A percentile compares a stretch with the other conserved stretches of the same genome.
phyloP scores from a whole-genome alignment of 2,797 vertebrate genomes.

The Sebastes matsubarae region DNA sequence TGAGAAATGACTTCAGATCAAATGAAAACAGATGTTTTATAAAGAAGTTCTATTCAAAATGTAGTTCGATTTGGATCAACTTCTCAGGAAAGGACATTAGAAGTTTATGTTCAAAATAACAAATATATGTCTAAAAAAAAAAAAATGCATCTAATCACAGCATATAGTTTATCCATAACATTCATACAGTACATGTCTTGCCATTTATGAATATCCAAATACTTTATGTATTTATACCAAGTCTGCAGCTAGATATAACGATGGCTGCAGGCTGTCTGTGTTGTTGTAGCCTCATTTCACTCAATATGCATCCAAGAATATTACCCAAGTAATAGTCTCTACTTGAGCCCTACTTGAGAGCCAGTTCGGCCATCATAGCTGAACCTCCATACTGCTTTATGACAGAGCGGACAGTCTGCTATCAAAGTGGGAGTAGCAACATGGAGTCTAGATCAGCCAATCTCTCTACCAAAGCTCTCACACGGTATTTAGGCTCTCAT shows the following conservation, averaged over 20 bases:
- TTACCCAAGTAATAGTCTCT: background rate
- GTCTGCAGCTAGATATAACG: constrained; percentile 36
- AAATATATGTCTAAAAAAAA: constrained; percentile 35
- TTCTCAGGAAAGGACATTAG: constrained; percentile 81
- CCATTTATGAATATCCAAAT: constrained; percentile 44
- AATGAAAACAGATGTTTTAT: constrained; percentile 15
- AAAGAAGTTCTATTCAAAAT: constrained; percentile 20
- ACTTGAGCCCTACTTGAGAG: background rate
- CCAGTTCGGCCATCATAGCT: background rate
- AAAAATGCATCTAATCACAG: constrained; percentile 32
- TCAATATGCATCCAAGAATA: constrained; percentile 29
- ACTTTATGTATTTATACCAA: constrained; percentile 38
- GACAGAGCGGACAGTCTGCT: background rate
- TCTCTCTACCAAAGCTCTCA: background rate
- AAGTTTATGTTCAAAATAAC: constrained; percentile 50
- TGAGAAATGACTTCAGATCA: constrained; percentile 39
- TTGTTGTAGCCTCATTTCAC: constrained; percentile 38
- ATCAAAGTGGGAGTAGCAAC: background rate
- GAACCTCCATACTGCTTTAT: background rate
- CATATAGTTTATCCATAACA: constrained; percentile 45
- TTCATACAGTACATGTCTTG: constrained; percentile 29
- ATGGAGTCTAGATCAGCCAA: background rate
- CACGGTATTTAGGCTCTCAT: constrained; percentile 1
- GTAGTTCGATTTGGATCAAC: constrained; percentile 54
- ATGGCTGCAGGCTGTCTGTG: constrained; percentile 34